Conservation (phyloP, 1,140 invertebrate species). For the Nylanderia fulva region DNA sequence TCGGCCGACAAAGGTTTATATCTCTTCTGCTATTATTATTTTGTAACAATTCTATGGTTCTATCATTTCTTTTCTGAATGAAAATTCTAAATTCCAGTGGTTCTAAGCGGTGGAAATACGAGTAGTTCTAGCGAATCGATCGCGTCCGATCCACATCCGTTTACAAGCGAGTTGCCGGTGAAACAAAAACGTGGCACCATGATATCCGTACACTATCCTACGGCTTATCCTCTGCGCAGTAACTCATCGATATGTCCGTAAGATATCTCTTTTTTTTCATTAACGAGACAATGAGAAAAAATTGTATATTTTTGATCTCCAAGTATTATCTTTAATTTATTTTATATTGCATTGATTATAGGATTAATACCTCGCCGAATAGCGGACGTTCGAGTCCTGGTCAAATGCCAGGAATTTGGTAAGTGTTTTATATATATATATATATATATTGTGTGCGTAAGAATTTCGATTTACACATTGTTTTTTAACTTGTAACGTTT, state of each 20-base stretch:
- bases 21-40: not conserved
- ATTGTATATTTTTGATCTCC: not conserved
- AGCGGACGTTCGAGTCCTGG: conserved; percentile 82
- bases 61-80: not conserved
- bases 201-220: conserved; percentile 78
- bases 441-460: too few species aligned
- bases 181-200: conserved; percentile 80
- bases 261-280: conserved; percentile 62
- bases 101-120: conserved; percentile 85
- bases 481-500: not conserved
- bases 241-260: conserved; percentile 80
- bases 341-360: conserved; percentile 59
- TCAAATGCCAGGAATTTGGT: conserved; percentile 80
- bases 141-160: conserved; percentile 86
- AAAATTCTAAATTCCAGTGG: conserved; percentile 69
- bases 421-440: conserved; percentile 34
- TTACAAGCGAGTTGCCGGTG: conserved; percentile 77
- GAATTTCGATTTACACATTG: not conserved
- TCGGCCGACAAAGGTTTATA: conserved; percentile 80
- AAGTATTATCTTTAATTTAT: conserved; percentile 17
- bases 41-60: not conserved
- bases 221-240: conserved; percentile 77
- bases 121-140: conserved; percentile 92
- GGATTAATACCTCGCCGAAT: conserved; percentile 79
- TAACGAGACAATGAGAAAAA: not conserved